Percentiles rank a stretch among this genome's conserved stretches.
phyloP scores from a whole-genome alignment of 1,140 invertebrate species.

The Colletes latitarsis region DNA sequence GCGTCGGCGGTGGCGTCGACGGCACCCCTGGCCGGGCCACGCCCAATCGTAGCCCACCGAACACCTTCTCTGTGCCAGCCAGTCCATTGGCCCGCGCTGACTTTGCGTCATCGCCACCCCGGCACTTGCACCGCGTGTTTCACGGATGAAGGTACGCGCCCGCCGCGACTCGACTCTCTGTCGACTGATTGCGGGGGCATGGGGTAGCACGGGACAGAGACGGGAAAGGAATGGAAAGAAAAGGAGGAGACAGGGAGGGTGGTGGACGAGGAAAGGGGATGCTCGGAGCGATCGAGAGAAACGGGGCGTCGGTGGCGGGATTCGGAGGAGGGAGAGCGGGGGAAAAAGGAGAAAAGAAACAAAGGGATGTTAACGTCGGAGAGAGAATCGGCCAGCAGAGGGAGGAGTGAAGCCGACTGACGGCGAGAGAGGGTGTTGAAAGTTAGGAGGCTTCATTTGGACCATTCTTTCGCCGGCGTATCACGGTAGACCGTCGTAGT shows the following conservation, averaged over 20 bases:
- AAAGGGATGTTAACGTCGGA: background rate
- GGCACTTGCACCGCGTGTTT: slow-evolving; percentile 66
- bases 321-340: slow-evolving; percentile 12
- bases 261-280: slow-evolving; percentile 4
- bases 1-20: slow-evolving; percentile 12
- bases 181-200: slow-evolving; percentile 50
- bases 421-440: slow-evolving; percentile 72
- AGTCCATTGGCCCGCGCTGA: slow-evolving; percentile 79
- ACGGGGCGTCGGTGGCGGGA: background rate
- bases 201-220: slow-evolving; percentile 33
- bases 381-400: background rate
- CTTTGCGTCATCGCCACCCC: slow-evolving; percentile 74
- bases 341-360: slow-evolving; percentile 19
- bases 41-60: slow-evolving; percentile 72
- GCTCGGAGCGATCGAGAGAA: slow-evolving; percentile 13
- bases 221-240: background rate
- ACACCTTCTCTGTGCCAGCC: slow-evolving; percentile 66
- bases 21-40: slow-evolving; percentile 63
- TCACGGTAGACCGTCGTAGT: slow-evolving; percentile 45
- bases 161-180: slow-evolving; percentile 39
- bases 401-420: slow-evolving; percentile 13
- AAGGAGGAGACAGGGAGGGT: slow-evolving; percentile 14
- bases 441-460: slow-evolving; percentile 79
- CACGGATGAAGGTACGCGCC: slow-evolving; percentile 56
- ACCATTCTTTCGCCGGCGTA: slow-evolving; percentile 72